These are phyloP conservation scores for Physocephala rufipes DNA, from an alignment of 2,888 invertebrate genomes.

Conservation along the genomic window DNA sequence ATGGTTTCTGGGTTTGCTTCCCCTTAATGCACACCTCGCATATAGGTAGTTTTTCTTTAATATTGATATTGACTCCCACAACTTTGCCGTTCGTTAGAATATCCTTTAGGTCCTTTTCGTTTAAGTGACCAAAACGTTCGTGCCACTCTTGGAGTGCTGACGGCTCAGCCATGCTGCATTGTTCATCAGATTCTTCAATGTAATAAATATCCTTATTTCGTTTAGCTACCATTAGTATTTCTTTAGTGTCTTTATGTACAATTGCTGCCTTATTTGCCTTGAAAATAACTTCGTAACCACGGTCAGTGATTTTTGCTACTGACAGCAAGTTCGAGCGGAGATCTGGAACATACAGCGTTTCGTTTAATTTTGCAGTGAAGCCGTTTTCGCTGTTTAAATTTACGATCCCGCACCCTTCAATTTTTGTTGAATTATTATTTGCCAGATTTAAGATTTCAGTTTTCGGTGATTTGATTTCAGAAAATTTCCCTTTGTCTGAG, in stretches of 20 bases:
- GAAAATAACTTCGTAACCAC: slow-evolving; percentile 33
- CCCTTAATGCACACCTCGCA: slow-evolving; percentile 36
- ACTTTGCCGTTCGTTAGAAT: no score
- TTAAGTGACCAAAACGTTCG: slow-evolving; percentile 31
- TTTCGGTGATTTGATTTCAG: no score
- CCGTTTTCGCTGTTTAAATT: no score
- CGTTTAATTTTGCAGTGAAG: no score
- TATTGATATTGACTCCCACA: no score
- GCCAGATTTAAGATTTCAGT: no score
- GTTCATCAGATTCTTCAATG: neutral
- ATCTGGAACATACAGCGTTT: slow-evolving; percentile 33
- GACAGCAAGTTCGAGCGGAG: slow-evolving; percentile 36
- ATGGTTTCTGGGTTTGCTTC: slow-evolving; percentile 32
- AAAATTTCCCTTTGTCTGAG: no score
- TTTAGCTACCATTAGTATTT: slow-evolving; percentile 18
- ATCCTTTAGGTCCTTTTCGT: slow-evolving; percentile 27
- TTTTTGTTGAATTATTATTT: no score
- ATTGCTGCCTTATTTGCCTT: slow-evolving; percentile 18
- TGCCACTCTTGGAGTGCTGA: slow-evolving; percentile 27
- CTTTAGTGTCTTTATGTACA: neutral
- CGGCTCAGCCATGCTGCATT: neutral
- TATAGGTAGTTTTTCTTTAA: neutral
- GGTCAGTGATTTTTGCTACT: slow-evolving; percentile 35
- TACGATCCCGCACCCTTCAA: no score
- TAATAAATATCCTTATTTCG: slow-evolving; percentile 27